These are phyloP conservation scores for Pardosa pseudoannulata DNA, from an alignment of 2,888 invertebrate genomes.

Conservation along the genomic window DNA sequence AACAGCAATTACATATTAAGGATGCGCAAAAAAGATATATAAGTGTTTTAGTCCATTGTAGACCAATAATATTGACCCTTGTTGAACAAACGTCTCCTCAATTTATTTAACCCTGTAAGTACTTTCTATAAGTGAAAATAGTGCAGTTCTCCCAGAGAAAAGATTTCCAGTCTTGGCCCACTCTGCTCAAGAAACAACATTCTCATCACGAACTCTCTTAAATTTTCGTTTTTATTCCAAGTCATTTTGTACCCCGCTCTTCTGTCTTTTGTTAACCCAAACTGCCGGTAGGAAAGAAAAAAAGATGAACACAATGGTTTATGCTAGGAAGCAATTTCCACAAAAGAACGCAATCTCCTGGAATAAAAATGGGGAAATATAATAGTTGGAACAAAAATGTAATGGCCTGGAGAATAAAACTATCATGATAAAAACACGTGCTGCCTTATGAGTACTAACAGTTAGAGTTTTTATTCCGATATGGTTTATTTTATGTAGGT, in stretches of 20 bases:
- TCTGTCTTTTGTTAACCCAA: slow-evolving; percentile 41
- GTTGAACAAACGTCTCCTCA: background rate
- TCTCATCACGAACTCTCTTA: slow-evolving; percentile 50
- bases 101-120: background rate
- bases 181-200: slow-evolving; percentile 39
- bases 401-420: slow-evolving; percentile 46
- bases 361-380: slow-evolving; percentile 26
- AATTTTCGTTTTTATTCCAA: slow-evolving; percentile 63
- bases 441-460: slow-evolving; percentile 47
- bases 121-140: background rate
- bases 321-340: slow-evolving; percentile 51
- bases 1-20: too few species aligned
- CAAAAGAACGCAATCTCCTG: slow-evolving; percentile 27
- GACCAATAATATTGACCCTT: background rate
- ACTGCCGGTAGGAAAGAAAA: slow-evolving; percentile 29
- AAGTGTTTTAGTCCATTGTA: too few species aligned
- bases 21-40: too few species aligned
- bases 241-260: slow-evolving; percentile 39
- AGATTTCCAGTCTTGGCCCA: background rate
- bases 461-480: slow-evolving; percentile 40
- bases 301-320: slow-evolving; percentile 58
- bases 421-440: slow-evolving; percentile 38
- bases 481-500: slow-evolving; percentile 3
- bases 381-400: slow-evolving; percentile 17
- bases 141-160: background rate